Percentiles rank a stretch among this genome's conserved stretches.
phyloP scores from a whole-genome alignment of 2,113 vertebrate genomes.

The Hylia prasina region DNA sequence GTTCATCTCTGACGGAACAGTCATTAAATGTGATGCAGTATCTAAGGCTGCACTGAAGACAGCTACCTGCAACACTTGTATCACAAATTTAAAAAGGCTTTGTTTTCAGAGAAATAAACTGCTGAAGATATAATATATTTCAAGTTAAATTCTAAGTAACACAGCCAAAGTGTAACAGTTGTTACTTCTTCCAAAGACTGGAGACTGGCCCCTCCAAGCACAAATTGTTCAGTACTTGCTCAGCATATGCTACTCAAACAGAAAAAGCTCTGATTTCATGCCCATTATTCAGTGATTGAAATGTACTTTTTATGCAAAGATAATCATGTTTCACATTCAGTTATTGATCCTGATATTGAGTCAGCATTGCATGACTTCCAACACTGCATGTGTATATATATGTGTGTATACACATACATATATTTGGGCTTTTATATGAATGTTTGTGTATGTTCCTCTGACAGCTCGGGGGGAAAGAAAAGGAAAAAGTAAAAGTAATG shows the following conservation, averaged over 20 bases:
- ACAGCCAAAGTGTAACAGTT: background rate
- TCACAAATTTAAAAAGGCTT: background rate
- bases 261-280: background rate
- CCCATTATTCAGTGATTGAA: background rate
- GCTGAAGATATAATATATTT: background rate
- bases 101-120: background rate
- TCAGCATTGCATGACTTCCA: background rate
- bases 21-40: background rate
- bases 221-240: background rate
- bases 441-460: background rate
- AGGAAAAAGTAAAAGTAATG: no score
- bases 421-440: background rate
- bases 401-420: accelerated
- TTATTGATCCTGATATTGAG: background rate
- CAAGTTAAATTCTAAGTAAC: background rate
- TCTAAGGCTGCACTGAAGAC: background rate
- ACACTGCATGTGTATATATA: no score
- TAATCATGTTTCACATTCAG: background rate
- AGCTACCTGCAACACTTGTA: background rate
- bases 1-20: background rate
- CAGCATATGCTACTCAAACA: background rate
- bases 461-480: background rate
- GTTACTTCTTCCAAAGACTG: background rate
- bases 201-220: background rate
- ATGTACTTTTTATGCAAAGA: background rate